These are phyloP conservation scores for Nomada fabriciana DNA, from an alignment of 2,888 invertebrate genomes.

Conservation along the genomic window DNA sequence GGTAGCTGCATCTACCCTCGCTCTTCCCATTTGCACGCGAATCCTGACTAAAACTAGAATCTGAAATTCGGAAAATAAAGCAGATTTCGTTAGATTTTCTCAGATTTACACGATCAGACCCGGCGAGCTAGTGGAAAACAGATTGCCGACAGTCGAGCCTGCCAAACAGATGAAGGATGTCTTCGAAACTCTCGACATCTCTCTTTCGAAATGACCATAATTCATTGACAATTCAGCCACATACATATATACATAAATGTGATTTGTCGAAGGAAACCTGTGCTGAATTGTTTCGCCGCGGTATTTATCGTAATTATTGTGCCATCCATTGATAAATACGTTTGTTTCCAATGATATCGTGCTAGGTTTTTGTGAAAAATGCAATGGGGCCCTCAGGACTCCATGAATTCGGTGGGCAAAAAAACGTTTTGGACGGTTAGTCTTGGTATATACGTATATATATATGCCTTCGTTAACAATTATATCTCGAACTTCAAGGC, in stretches of 20 bases:
- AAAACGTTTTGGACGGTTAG: no score
- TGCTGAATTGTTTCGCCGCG: no score
- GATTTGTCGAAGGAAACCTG: no score
- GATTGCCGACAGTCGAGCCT: slow-evolving; percentile 5
- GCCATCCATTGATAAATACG: no score
- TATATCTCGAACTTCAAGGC: slow-evolving; percentile 64
- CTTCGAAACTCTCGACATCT: neutral
- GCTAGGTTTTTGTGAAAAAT: no score
- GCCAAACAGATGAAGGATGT: slow-evolving; percentile 25
- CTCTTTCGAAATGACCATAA: neutral
- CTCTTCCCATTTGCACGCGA: slow-evolving; percentile 39
- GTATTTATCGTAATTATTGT: no score
- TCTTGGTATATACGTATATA: no score
- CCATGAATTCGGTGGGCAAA: no score
- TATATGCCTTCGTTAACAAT: slow-evolving; percentile 68
- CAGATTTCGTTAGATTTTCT: slow-evolving; percentile 29
- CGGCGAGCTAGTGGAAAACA: slow-evolving; percentile 6
- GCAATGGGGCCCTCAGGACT: no score
- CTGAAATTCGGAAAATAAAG: slow-evolving; percentile 66
- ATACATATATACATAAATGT: no score
- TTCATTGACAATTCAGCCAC: no score
- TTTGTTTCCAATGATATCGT: no score
- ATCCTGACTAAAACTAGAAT: slow-evolving; percentile 46
- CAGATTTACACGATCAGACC: neutral
- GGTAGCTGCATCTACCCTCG: slow-evolving; percentile 37